Base-by-base conservation (phyloP, 92 coral and sea anemone genomes). In the Bergia sp. region DNA sequence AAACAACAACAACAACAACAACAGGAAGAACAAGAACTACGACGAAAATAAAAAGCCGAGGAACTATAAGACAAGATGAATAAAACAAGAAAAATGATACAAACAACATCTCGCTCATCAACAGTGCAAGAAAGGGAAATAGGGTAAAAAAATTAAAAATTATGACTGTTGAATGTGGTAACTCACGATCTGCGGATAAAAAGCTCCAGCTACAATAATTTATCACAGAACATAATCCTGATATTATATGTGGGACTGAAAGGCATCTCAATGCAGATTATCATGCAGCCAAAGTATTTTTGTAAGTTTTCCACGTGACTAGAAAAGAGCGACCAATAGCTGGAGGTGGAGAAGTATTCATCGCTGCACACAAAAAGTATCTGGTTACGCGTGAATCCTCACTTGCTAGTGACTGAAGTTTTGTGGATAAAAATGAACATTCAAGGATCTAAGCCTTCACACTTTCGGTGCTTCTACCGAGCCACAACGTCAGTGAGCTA, bases 351-450 rank as follows among this genome's bases (percentile, higher is more conserved):
- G 81, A 57, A 38, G 61, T 77, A 23, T 77, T 77, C 42, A 20
- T 77, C 42, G 81, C 81, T 5, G 57, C 18, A 1, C 81, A 77
- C 37, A 77, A 20, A 3, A 77, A 77, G 7, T 77, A 77, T 20
- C 9, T 77, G 23, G 81, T 20, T 15, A 12, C 81, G 2, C 36
- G 37, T 7, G 81, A 77, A 20, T 38, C 81, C n/a, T 38, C 61
- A 77, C n/a, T 77, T 77, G 81, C 41, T 57, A 77, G 81, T 42
- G 61, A 77, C 29, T 77, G 81, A 77, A 77, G 42, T 77, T 11
- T 4, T 43, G 2, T 77, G 81, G 81, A 23, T 77, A 43, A 77
- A 44, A 23, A 12, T 77, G 81, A 42, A 77, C 12, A 77, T 77
- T 29, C 81, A 44, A 39, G 81, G 81, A 20, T 11, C 11, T 1